Evolutionary conservation across 1,140 invertebrate genomes (phyloP), one percentile per base, ranked within the genome.

Genomic region (Drosophila simulans): DNA sequence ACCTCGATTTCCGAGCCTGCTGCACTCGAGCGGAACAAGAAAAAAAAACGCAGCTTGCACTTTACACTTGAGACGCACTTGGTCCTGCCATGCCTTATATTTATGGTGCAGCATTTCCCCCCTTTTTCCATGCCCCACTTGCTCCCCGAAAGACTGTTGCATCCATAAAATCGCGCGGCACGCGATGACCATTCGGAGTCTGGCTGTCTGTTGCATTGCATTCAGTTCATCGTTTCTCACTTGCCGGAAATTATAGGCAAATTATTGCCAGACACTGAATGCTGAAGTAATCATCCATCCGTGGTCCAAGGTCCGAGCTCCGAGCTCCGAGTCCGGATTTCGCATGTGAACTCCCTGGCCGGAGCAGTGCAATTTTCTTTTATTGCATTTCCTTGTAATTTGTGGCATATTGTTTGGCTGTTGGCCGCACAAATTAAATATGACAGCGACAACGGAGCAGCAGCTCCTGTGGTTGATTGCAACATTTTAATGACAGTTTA

Each of bases 341-440:
- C 34, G 25, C 20, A 71, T 70, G 59, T 56, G 22, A 57, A 37
- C 12, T 25, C 43, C 57, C 15, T 3, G 15, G 7, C 35, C 17
- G 45, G 27, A 43, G 7, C 31, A 45, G 4, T 11, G 49, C 73
- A 54, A 48, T 82, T 65, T 59, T 58, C 77, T 81, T 88, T 86
- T 79, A 88, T 88, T 78, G 65, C 79, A 86, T 86, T 83, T 86
- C 62, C 83, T 88, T 86, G 83, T 88, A 86, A 86, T 86, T 86
- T 86, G 84, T 79, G 79, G 59, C 80, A 83, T 86, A 86, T 89
- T 86, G 83, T 86, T 70, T 86, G 82, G 59, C 75, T 71, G 79
- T 51, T 76, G 83, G 69, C 57, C 74, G 64, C 52, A 60, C 64
- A 88, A 86, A 88, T 86, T 86, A 86, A 88, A 88, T 82, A 86